Evolutionary conservation across 2,797 vertebrate genomes (phyloP), one percentile per base, ranked within the genome.

Genomic region (Acanthurus tractus): DNA sequence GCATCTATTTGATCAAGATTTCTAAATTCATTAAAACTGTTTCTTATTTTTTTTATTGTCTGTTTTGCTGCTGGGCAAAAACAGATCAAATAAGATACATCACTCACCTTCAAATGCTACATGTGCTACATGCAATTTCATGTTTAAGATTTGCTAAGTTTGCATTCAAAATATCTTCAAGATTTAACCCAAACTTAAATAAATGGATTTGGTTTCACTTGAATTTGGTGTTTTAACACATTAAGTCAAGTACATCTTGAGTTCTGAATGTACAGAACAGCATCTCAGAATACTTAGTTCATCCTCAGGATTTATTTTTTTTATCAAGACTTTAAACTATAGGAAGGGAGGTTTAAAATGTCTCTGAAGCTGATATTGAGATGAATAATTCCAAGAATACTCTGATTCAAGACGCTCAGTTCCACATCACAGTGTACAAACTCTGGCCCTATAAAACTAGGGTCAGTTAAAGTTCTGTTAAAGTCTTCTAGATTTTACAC

Each of bases 381-480:
- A 74, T 54, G 53, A 75, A 73, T 65, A 62, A 80, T 42, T 79
- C 58, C 46, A 75, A 89, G 59, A 79, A 81, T n/a, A 80, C 55
- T 73, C 58, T 36, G 34, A 76, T 74, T 74, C 59, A 53, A 52
- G 59, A 82, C 7, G 3, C 71, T 67, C 61, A 25, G 48, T 49
- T 63, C 44, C 29, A 68, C 70, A 44, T 76, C 76, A 75, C 74
- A 56, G 72, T 48, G 54, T 70, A 69, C 74, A 82, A 65, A 68
- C 73, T 53, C 55, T 15, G 53, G 46, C 91, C 93, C 93, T 93
- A 93, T 94, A 94, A 93, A 95, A 94, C 93, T 94, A 95, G 88
- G 90, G 90, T 52, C 74, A 29, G 67, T 40, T 83, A 9, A 76
- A 74, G 12, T 44, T 76, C 65, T 56, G 40, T 40, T 70, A 15